phyloP scores from a whole-genome alignment of 64 coral and sea anemone genomes.

The Trachythela sp. region DNA sequence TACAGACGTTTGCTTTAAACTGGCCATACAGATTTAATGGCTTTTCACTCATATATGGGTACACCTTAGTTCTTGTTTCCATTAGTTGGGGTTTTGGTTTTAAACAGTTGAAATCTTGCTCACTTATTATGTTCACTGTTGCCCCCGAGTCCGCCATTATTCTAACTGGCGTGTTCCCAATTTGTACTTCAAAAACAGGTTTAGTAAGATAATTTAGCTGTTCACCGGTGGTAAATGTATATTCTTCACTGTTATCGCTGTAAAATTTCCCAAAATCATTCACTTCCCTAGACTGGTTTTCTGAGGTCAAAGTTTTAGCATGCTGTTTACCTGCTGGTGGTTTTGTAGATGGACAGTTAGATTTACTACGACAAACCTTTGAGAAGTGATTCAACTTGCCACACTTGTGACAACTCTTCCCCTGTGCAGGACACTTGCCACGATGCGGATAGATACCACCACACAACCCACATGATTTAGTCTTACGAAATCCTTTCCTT shows the following conservation, averaged over 20 bases:
- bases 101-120: slow-evolving; percentile 46
- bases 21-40: too few species aligned
- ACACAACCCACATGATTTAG: slow-evolving; percentile 4
- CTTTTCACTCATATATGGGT: too few species aligned
- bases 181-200: slow-evolving; percentile 31
- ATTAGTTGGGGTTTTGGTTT: slow-evolving; percentile 43
- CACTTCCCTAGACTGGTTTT: neutral
- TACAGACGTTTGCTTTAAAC: too few species aligned
- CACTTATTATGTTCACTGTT: slow-evolving; percentile 56
- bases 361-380: neutral
- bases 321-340: slow-evolving; percentile 25
- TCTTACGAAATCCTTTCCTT: neutral
- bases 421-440: too few species aligned
- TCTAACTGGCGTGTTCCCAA: slow-evolving; percentile 1
- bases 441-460: neutral
- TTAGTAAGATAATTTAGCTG: neutral
- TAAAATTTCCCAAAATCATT: neutral
- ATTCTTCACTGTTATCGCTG: neutral
- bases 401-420: too few species aligned
- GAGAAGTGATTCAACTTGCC: neutral
- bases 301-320: slow-evolving; percentile 19
- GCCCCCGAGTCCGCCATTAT: slow-evolving; percentile 54
- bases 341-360: slow-evolving; percentile 3
- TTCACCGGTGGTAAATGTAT: neutral
- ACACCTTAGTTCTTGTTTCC: slow-evolving; percentile 39